These are phyloP conservation scores for Pygoscelis antarcticus DNA, from an alignment of 2,113 vertebrate species.

Conservation along the genomic window DNA sequence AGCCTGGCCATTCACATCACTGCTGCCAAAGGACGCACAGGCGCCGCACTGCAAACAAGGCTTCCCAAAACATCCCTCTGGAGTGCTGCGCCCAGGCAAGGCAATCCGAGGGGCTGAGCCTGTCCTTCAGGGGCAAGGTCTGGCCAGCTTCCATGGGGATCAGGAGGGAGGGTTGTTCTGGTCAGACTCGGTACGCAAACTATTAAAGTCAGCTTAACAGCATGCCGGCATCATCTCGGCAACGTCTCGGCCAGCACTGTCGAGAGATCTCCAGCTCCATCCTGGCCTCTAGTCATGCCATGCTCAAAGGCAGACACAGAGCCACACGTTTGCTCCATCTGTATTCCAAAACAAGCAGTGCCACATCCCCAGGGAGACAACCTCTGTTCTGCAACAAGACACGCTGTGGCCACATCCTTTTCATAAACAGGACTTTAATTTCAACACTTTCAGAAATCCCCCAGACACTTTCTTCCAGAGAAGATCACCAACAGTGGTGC, in stretches of 20 bases:
- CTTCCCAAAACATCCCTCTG: not conserved
- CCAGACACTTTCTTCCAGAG: not conserved
- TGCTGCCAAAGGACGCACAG: not conserved
- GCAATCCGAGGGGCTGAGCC: not conserved
- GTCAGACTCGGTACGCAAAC: not conserved
- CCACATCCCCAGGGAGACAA: not conserved
- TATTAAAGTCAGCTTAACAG: not conserved
- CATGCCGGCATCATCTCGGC: not conserved
- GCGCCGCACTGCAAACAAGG: accelerated
- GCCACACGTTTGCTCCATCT: not conserved
- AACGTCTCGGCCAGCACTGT: accelerated
- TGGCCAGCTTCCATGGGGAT: not conserved
- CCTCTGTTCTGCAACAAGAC: not conserved
- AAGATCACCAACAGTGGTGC: accelerated
- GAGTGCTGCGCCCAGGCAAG: not conserved
- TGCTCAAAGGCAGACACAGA: not conserved
- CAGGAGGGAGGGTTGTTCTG: not conserved
- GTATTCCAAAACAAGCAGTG: not conserved
- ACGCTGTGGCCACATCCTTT: accelerated
- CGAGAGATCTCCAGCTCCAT: not conserved
- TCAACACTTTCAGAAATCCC: no score
- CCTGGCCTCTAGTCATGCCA: not conserved
- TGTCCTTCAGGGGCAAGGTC: not conserved
- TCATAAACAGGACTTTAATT: not conserved
- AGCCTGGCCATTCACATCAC: not conserved